phyloP scores from a whole-genome alignment of 2,797 vertebrate genomes.

The Champsocephalus esox region DNA sequence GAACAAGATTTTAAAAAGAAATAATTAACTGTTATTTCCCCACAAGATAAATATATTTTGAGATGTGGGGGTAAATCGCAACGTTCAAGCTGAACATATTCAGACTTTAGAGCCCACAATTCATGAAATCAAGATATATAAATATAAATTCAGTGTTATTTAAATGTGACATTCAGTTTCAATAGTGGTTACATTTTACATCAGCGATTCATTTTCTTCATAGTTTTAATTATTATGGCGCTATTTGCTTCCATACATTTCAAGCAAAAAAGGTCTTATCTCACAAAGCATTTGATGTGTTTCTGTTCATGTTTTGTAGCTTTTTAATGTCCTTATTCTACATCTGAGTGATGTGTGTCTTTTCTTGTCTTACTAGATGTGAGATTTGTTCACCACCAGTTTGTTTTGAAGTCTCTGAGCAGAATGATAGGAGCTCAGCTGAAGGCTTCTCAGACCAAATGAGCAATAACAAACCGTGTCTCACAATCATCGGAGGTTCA shows the following conservation, averaged over 20 bases:
- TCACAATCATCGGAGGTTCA: conserved; percentile 64
- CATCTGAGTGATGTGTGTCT: neutral
- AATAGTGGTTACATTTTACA: neutral
- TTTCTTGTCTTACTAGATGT: conserved; percentile 1
- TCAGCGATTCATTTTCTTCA: neutral
- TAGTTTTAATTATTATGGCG: neutral
- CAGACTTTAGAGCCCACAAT: neutral
- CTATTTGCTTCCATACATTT: conserved; percentile 16
- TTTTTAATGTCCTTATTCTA: conserved; percentile 15
- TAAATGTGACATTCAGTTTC: neutral
- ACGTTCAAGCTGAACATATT: too few relatives aligned
- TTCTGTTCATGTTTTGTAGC: conserved; percentile 18
- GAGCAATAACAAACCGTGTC: conserved; percentile 70
- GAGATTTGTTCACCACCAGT: conserved; percentile 13
- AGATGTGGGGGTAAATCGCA: too few relatives aligned
- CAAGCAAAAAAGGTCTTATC: conserved; percentile 47
- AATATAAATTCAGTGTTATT: neutral
- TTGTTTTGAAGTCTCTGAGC: conserved; percentile 39
- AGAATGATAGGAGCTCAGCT: conserved; percentile 29
- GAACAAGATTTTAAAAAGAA: too few relatives aligned
- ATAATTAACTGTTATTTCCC: neutral
- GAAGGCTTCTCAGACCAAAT: conserved; percentile 58
- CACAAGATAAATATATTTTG: neutral
- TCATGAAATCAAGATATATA: neutral
- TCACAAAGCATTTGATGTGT: conserved; percentile 24